Evolutionary conservation across 2,797 vertebrate genomes (phyloP), one percentile per base, ranked within the genome.

Genomic region (Argyrosomus regius): DNA sequence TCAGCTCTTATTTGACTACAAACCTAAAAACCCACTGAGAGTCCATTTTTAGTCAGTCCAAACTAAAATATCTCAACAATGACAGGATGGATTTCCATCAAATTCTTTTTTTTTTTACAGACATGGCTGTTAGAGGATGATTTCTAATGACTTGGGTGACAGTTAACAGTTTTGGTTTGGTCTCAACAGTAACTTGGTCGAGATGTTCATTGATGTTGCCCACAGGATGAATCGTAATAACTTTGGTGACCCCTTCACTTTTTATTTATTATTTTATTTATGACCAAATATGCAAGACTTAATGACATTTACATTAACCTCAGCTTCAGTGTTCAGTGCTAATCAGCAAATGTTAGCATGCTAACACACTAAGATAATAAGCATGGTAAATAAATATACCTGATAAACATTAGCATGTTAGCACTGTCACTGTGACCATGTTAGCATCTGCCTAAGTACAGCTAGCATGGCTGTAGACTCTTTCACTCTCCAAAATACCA

Each of bases 1-100:
- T 81, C 48, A 67, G 6, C 31, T 54, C 16, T 57, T 52, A 22
- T 63, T 67, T 20, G 3, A 52, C 22, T 71, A 58, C 26, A 43
- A 59, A 52, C 17, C 28, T 57, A 39, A 72, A 72, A 69, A 49
- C 24, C 22, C 35, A 39, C 35, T 1, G 2, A 39, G 43, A 46
- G 5, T 59, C 1, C 1, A 13, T 31, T 60, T 28, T 39, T 4
- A 61, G 48, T n/a, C 1, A 6, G 46, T 49, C 26, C 11, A 31
- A 7, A 45, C 5, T 11, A 18, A 53, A 26, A 43, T 26, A 56
- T 54, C 24, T 45, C 52, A 46, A 18, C 12, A 26, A 20, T 2
- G 1, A 28, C 3, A 9, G 2, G 3, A 24, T 12, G 8, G 10
- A 72, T 52, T 57, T 48, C 1, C 24, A 43, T 45, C 1, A 56